phyloP scores from a whole-genome alignment of 2,888 invertebrate species.

The Atrina japonica region DNA sequence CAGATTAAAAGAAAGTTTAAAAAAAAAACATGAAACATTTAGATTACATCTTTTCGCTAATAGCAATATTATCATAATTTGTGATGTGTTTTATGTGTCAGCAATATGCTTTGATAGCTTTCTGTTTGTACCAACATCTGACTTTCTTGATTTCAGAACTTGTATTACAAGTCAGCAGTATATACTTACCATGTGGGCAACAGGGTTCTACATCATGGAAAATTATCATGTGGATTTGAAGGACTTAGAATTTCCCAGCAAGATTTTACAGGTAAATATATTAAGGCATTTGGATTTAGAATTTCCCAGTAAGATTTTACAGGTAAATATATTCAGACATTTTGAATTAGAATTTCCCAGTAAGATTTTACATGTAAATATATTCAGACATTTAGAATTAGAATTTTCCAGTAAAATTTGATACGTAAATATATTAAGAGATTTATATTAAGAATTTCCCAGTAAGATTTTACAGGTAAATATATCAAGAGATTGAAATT shows the following conservation, averaged over 20 bases:
- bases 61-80: too few species aligned
- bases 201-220: constrained; percentile 89
- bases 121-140: too few species aligned
- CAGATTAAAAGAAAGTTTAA: too few species aligned
- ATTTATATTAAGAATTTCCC: constrained; percentile 83
- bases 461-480: constrained; percentile 79
- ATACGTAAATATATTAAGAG: constrained; percentile 74
- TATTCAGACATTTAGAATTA: constrained; percentile 82
- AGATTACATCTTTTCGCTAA: too few species aligned
- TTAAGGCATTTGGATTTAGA: constrained; percentile 83
- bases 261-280: constrained; percentile 78
- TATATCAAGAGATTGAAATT: too few species aligned
- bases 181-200: constrained; percentile 87
- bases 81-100: too few species aligned
- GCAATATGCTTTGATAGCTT: too few species aligned
- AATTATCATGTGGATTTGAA: constrained; percentile 83
- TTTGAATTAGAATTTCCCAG: constrained; percentile 83
- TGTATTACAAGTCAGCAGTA: constrained; percentile 84
- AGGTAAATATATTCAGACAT: constrained; percentile 73
- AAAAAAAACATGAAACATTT: too few species aligned
- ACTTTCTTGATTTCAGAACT: constrained; percentile 58
- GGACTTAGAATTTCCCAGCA: constrained; percentile 83
- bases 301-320: constrained; percentile 78
- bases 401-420: constrained; percentile 80
- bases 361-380: constrained; percentile 79